Evolutionary conservation across 2,888 invertebrate genomes (phyloP), one percentile per base, ranked within the genome.

Genomic region (Drosophila prostipennis): DNA sequence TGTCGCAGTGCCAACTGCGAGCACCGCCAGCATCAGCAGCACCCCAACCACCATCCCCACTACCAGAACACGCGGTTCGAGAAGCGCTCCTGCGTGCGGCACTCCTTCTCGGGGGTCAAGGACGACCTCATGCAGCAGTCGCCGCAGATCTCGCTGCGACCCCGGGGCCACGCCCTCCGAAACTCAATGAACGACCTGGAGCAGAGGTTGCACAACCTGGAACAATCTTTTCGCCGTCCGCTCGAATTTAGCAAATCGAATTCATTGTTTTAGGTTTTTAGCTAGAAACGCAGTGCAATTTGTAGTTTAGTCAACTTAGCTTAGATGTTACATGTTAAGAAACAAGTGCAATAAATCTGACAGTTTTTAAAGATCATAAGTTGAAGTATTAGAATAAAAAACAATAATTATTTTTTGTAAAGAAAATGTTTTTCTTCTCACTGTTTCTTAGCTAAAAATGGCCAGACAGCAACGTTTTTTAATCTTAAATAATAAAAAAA

Each of bases 171-270:
- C 59, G 89, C 83, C 23, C 78, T 91, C 64, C 89, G 92, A 55
- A 92, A 91, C 78, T 92, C 92, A 5, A 91, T 92, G 90, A 91
- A 91, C 57, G 92, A 92, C 73, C 80, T 92, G 60, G 92, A 92
- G 72, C 90, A 92, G 61, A 88, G 92, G 7, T 75, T 92, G 37
- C 91, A 92, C 55, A 91, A 92, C 74, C 77, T 92, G 60, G 92
- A 92, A 71, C 91, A 91, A 71, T 91, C 92, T 11, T 92, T 92
- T 80, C 90, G 90, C 43, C 80, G 88, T 5, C 89, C 91, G 0
- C 85, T 89, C 64, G 91, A 91, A 52, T 90, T 90, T 58, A 82
- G 81, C 74, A 91, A 91, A 72, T 90, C 91, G 10, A 90, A 82
- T 69, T 89, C 87, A 14, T 60, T 89, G 67, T 87, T 89, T 79